Base-by-base conservation (phyloP, 1,140 invertebrate species). In the Ridgeia piscesae region DNA sequence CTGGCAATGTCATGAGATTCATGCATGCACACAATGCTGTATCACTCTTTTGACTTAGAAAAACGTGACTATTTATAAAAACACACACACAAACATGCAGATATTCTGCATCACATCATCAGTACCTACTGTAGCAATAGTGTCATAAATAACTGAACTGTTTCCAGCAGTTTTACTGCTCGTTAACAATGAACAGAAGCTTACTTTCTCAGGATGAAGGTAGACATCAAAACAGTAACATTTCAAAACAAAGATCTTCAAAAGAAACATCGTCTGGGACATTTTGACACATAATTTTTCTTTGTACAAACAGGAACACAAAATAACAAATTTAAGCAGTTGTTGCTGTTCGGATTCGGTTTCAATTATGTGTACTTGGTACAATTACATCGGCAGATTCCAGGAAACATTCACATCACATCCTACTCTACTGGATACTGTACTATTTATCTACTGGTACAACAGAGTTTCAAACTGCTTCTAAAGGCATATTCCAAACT, bases 11-110 rank as follows among this genome's bases (percentile, higher is more conserved):
- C 17, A 21, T 31, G 58, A 77, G 17, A 17, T 8, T 77, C 8
- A 77, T 21, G 48, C 48, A 50, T 50, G 58, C 58, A 77, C 58
- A 31, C 58, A 77, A 77, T 77, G 58, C 58, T 21, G 27, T 77
- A 77, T 77, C 58, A 77, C 58, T 77, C 58, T 77, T 42, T 42
- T 77, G 58, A 77, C 58, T 77, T 77, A 77, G 58, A 77, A 77
- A 50, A 77, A 77, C 27, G 58, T 77, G 58, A 21, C 14, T 77
- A 42, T 42, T 42, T 42, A 42, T 42, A 42, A 77, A 77, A 77
- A 77, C 58, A 77, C 58, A 77, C 58, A 77, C 58, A 21, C 58
- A 77, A 77, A 77, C 58, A 77, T 27, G 58, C 58, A 77, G 58
- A 8, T 31, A 77, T 77, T 31, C 2, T 77, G 58, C 17, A 77